Percentiles rank a stretch among this genome's conserved stretches.
Evolutionary conservation across 2,888 invertebrate species (phyloP).

Genomic region (Caenorhabditis panamensis): DNA sequence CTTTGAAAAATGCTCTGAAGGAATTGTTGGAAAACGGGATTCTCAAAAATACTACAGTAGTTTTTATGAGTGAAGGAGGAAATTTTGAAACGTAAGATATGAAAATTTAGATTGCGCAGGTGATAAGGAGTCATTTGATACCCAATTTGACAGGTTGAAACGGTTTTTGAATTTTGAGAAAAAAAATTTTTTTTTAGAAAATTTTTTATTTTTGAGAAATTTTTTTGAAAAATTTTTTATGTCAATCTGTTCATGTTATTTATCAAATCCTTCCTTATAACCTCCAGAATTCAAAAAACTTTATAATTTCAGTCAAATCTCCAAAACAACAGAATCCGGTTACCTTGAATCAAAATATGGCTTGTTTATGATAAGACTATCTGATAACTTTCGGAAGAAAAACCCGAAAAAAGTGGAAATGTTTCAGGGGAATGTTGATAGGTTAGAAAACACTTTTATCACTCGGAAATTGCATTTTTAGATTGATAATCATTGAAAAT

Average conservation of each 20-base stretch:
- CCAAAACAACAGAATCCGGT: slow-evolving; percentile 18
- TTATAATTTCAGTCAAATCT: neutral
- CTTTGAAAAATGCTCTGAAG: slow-evolving; percentile 13
- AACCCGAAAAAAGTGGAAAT: neutral
- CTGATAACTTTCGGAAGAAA: slow-evolving; percentile 4
- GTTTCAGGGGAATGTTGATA: slow-evolving; percentile 16
- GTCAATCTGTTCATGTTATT: too few species aligned
- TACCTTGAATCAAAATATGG: slow-evolving; percentile 30
- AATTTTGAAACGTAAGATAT: slow-evolving; percentile 6
- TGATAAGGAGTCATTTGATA: too few species aligned
- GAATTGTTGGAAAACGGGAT: neutral
- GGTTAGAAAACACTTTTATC: neutral
- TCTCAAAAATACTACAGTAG: slow-evolving; percentile 14
- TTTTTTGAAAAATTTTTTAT: too few species aligned
- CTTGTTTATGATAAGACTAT: slow-evolving; percentile 14
- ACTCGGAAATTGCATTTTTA: neutral
- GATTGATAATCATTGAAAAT: slow-evolving; percentile 15
- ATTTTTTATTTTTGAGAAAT: too few species aligned
- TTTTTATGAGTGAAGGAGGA: slow-evolving; percentile 37
- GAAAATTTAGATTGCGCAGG: neutral
- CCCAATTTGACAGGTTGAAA: too few species aligned
- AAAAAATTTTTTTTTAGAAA: too few species aligned
- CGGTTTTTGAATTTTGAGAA: too few species aligned
- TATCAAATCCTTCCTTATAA: neutral
- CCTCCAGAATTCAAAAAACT: neutral